Conservation (phyloP, 1,140 invertebrate genomes). For the Lucilia sericata region DNA sequence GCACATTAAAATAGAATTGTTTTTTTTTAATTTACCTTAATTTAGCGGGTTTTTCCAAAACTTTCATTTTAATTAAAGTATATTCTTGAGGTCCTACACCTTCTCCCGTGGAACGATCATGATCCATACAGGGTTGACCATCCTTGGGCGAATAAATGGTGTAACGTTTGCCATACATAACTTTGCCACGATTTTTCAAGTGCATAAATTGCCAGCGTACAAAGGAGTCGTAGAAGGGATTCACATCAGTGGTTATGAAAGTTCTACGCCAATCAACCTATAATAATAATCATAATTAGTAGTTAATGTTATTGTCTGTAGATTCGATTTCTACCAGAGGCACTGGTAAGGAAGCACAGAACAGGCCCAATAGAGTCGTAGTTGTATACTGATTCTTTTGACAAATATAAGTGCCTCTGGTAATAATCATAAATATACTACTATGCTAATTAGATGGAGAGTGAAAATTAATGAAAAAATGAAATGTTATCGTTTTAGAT, state of each 20-base stretch:
- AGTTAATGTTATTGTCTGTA: no score
- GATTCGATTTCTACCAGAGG: no score
- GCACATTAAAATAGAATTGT: neutral
- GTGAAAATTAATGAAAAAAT: no score
- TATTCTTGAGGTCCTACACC: conserved; percentile 99
- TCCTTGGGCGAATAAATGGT: conserved; percentile 98
- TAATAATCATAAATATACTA: no score
- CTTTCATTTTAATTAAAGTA: conserved; percentile 95
- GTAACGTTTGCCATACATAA: conserved; percentile 97
- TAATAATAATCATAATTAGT: no score
- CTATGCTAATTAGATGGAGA: no score
- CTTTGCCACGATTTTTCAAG: conserved; percentile 88
- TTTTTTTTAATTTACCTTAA: conserved; percentile 72
- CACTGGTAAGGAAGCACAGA: no score
- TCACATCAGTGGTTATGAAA: conserved; percentile 98
- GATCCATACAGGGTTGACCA: conserved; percentile 99
- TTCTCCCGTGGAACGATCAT: conserved; percentile 95
- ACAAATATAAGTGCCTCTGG: no score
- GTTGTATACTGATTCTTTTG: no score
- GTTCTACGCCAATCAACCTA: conserved; percentile 96
- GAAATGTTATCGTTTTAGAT: no score
- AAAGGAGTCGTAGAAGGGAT: conserved; percentile 98
- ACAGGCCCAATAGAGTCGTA: no score
- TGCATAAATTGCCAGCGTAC: conserved; percentile 96
- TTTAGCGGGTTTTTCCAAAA: conserved; percentile 80